phyloP scores from a whole-genome alignment of 2,888 invertebrate genomes.

The Alloplasta piceator region DNA sequence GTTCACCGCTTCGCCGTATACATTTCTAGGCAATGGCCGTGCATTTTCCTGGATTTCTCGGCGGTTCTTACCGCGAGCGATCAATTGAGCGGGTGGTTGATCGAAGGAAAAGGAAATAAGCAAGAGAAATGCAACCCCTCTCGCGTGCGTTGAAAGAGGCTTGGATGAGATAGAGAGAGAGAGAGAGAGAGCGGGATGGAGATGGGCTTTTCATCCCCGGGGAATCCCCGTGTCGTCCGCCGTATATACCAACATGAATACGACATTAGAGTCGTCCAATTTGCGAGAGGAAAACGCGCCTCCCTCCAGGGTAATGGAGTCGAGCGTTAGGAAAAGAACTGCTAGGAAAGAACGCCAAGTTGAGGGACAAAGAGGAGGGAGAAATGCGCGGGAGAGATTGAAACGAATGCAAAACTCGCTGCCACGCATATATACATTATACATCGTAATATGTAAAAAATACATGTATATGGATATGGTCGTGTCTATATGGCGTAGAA shows the following conservation, averaged over 20 bases:
- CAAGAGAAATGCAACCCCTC: background rate
- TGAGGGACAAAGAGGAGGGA: slow-evolving; percentile 2
- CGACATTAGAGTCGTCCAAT: slow-evolving; percentile 65
- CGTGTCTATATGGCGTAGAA: background rate
- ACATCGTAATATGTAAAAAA: slow-evolving; percentile 2
- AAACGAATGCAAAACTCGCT: slow-evolving; percentile 15
- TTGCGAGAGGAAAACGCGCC: slow-evolving; percentile 57
- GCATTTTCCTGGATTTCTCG: background rate
- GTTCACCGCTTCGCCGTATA: background rate
- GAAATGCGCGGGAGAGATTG: slow-evolving; percentile 3
- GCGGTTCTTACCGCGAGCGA: background rate
- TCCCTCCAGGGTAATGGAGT: slow-evolving; percentile 20
- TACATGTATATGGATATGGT: background rate
- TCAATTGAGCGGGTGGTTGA: slow-evolving; percentile 37
- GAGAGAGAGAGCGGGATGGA: background rate
- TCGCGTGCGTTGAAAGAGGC: background rate
- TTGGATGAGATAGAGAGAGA: slow-evolving; percentile 3
- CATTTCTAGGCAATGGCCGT: background rate
- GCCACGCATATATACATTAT: background rate
- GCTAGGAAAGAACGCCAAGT: background rate
- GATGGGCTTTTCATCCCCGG: slow-evolving; percentile 45
- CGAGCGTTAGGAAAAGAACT: slow-evolving; percentile 10
- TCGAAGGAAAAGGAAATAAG: slow-evolving; percentile 24
- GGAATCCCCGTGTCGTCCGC: slow-evolving; percentile 51
- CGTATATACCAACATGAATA: slow-evolving; percentile 58